Conservation (phyloP, 2,113 vertebrate genomes). For the Piaya cayana region DNA sequence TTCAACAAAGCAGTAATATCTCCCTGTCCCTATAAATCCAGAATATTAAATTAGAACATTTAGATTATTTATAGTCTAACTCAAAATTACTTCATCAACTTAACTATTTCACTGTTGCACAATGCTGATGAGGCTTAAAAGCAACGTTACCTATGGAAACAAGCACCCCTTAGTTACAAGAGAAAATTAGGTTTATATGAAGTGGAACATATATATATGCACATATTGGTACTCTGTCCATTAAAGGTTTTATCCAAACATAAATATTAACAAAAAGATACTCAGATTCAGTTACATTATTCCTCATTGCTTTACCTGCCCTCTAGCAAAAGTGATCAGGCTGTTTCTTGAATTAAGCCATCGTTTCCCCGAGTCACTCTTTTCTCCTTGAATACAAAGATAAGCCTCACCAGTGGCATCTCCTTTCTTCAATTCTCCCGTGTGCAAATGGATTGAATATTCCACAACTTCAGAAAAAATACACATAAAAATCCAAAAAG, state of each 20-base stretch:
- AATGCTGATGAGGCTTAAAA: neutral
- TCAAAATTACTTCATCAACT: neutral
- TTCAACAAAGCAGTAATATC: neutral
- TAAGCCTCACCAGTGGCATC: conserved; percentile 48
- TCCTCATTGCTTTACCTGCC: conserved; percentile 54
- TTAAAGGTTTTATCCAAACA: neutral
- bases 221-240: neutral
- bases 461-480: conserved; percentile 57
- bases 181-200: neutral
- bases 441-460: conserved; percentile 64
- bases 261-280: neutral
- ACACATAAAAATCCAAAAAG: neutral
- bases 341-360: conserved; percentile 39
- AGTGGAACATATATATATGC: neutral
- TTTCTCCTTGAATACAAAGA: conserved; percentile 59
- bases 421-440: conserved; percentile 59
- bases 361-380: conserved; percentile 40
- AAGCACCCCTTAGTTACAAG: neutral
- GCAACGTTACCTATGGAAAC: neutral
- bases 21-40: neutral
- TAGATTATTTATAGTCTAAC: neutral
- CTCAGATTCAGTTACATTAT: neutral
- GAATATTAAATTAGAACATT: neutral
- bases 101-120: neutral
- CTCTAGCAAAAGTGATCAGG: conserved; percentile 51